These are phyloP conservation scores for Ptychochromis oligacanthus DNA, from an alignment of 2,113 vertebrate species.

Conservation along the genomic window DNA sequence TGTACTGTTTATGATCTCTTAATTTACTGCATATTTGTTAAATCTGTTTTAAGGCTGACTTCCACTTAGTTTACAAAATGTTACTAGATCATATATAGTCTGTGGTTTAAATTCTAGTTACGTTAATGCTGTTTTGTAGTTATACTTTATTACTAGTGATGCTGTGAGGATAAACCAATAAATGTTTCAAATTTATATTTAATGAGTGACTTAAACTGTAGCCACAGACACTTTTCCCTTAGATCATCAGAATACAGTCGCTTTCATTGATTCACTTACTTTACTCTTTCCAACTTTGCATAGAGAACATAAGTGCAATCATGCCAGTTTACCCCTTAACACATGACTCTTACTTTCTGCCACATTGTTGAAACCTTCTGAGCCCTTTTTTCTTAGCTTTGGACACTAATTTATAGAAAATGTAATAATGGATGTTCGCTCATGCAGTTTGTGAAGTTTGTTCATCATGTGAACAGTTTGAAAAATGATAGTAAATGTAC, in stretches of 20 bases:
- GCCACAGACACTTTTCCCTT: background rate
- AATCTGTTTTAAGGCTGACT: background rate
- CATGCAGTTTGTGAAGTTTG: slow-evolving; percentile 1
- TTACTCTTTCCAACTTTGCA: background rate
- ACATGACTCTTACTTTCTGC: slow-evolving; percentile 4
- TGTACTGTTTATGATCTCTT: background rate
- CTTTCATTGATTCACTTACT: slow-evolving; percentile 12
- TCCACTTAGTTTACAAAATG: background rate
- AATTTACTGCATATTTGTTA: slow-evolving; percentile 4
- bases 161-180: background rate
- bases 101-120: background rate
- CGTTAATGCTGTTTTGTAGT: background rate
- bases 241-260: background rate
- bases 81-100: background rate
- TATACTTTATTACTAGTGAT: background rate
- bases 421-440: background rate
- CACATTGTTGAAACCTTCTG: slow-evolving; percentile 3
- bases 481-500: background rate
- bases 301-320: background rate
- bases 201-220: background rate
- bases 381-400: background rate
- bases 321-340: slow-evolving; percentile 2
- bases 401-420: background rate
- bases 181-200: background rate
- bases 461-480: background rate